phyloP scores from a whole-genome alignment of 92 coral and sea anemone species.

The Palythoa grandiflora region DNA sequence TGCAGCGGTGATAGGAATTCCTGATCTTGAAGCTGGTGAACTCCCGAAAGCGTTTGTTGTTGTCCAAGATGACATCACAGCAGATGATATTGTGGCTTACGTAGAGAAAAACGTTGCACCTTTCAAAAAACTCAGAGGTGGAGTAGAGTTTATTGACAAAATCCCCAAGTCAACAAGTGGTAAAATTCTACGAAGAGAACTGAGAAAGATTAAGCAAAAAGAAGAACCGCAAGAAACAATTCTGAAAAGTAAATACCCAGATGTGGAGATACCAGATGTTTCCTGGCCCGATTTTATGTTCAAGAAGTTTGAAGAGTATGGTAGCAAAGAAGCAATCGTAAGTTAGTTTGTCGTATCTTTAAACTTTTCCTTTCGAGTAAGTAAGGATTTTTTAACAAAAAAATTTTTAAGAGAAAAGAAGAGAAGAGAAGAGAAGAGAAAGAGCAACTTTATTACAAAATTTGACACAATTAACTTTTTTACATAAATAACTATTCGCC shows the following conservation, averaged over 20 bases:
- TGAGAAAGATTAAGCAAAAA: constrained; percentile 17
- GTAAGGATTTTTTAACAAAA: too few species aligned
- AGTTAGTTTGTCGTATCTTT: constrained; percentile 25
- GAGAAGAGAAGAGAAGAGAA: too few species aligned
- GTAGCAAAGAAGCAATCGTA: constrained; percentile 80
- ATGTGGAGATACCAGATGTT: constrained; percentile 77
- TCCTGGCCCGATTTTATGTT: constrained; percentile 85
- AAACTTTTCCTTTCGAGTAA: background rate
- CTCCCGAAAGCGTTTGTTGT: constrained; percentile 70
- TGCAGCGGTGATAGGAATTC: constrained; percentile 91
- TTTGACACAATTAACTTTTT: too few species aligned
- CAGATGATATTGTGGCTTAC: constrained; percentile 44
- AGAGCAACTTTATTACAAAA: too few species aligned
- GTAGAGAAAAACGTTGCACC: constrained; percentile 44
- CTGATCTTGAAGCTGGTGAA: constrained; percentile 80
- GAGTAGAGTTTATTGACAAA: constrained; percentile 57
- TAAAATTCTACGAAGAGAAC: constrained; percentile 46
- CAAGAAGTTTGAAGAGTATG: constrained; percentile 79
- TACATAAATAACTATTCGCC: too few species aligned
- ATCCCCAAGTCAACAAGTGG: constrained; percentile 64
- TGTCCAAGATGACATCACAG: constrained; percentile 20
- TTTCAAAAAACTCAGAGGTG: constrained; percentile 57
- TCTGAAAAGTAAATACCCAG: constrained; percentile 74
- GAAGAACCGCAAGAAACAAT: background rate
- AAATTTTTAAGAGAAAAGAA: too few species aligned